phyloP scores from a whole-genome alignment of 2,797 vertebrate genomes.

The Sebastes miniatus region DNA sequence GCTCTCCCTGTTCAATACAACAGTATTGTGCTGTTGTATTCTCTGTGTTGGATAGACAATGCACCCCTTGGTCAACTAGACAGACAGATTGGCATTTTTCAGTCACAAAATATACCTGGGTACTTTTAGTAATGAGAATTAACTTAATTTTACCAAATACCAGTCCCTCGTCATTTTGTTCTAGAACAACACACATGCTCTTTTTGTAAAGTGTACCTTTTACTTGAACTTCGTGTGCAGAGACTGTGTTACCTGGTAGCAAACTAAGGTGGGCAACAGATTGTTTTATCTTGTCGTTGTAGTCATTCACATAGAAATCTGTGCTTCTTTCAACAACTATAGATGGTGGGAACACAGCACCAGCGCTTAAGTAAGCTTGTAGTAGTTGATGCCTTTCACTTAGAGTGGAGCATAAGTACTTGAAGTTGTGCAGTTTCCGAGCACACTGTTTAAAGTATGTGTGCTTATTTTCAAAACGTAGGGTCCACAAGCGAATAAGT shows the following conservation, averaged over 20 bases:
- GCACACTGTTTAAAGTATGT: conserved; percentile 40
- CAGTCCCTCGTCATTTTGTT: background rate
- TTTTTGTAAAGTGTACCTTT: background rate
- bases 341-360: background rate
- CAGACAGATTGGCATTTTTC: too few relatives aligned
- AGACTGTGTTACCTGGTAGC: background rate
- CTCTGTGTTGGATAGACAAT: too few relatives aligned
- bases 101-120: background rate
- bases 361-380: conserved; percentile 19
- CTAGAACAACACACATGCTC: background rate
- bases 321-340: background rate
- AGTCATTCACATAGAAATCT: background rate
- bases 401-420: conserved; percentile 19
- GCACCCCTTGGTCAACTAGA: too few relatives aligned
- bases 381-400: conserved; percentile 22
- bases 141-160: background rate
- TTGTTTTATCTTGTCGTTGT: background rate
- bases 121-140: too few relatives aligned
- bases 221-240: background rate
- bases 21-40: too few relatives aligned
- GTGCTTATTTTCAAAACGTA: conserved; percentile 41
- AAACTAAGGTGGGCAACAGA: background rate
- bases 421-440: conserved; percentile 23
- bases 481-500: conserved; percentile 23
- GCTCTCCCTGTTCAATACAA: too few relatives aligned